Conservation (phyloP, 2,888 invertebrate genomes). For the Trypoxylon attenuatum region DNA sequence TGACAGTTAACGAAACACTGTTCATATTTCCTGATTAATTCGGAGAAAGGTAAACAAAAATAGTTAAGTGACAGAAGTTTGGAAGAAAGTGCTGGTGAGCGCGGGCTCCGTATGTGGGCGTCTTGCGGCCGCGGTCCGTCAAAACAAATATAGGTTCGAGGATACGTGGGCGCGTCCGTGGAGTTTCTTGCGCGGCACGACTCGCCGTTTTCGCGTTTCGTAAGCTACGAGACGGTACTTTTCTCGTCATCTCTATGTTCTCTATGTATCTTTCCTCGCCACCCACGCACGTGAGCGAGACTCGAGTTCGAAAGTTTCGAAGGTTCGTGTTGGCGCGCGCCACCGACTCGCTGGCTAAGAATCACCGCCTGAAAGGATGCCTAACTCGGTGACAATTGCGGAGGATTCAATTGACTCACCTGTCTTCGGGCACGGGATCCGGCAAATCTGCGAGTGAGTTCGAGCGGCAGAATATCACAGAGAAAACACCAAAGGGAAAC, state of each 20-base stretch:
- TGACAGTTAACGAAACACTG: no score
- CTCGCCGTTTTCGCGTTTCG: slow-evolving; percentile 31
- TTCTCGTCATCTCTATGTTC: neutral
- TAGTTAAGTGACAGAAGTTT: no score
- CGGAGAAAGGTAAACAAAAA: no score
- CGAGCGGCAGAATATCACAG: slow-evolving; percentile 45
- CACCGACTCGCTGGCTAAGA: no score
- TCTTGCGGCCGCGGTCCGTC: slow-evolving; percentile 36
- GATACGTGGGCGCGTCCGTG: slow-evolving; percentile 43
- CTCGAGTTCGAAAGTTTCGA: slow-evolving; percentile 31
- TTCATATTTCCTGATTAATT: no score
- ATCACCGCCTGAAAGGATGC: no score
- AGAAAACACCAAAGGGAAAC: slow-evolving; percentile 56
- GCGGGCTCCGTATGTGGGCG: no score
- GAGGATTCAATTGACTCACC: slow-evolving; percentile 26
- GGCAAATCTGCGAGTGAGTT: slow-evolving; percentile 43
- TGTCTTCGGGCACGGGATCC: slow-evolving; percentile 48
- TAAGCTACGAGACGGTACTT: slow-evolving; percentile 15
- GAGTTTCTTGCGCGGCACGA: slow-evolving; percentile 35
- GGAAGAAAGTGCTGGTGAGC: no score
- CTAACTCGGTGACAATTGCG: neutral
- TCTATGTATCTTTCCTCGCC: no score
- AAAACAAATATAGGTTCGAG: slow-evolving; percentile 51
- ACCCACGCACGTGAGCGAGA: neutral
- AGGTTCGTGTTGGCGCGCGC: slow-evolving; percentile 32